A percentile compares a stretch with the other conserved stretches of the same genome.
Evolutionary conservation across 2,113 vertebrate species (phyloP).

Genomic region (Podarcis raffonei): DNA sequence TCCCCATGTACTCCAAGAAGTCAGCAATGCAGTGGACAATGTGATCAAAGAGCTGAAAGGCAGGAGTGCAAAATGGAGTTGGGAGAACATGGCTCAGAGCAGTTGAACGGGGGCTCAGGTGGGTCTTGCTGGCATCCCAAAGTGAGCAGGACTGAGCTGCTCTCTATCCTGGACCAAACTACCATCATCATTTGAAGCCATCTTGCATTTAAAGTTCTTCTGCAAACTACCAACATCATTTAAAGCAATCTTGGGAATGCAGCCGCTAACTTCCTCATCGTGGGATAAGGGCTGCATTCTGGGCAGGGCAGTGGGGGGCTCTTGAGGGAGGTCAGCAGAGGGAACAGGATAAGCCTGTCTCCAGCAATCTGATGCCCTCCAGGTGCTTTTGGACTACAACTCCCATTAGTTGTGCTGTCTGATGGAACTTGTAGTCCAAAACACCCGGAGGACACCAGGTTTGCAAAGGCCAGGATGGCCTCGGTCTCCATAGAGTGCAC

Average conservation of each 20-base stretch:
- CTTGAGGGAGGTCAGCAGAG: neutral
- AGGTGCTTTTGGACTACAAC: too few relatives aligned
- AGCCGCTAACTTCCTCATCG: too few relatives aligned
- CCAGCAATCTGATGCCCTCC: too few relatives aligned
- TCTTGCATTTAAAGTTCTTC: too few relatives aligned
- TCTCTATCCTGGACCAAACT: neutral
- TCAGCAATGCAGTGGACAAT: slow-evolving; percentile 91
- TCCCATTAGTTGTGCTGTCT: too few relatives aligned
- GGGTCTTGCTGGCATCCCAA: neutral
- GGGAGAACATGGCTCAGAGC: neutral
- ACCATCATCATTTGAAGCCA: neutral
- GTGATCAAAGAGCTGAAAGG: slow-evolving; percentile 89
- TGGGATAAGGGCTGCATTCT: too few relatives aligned
- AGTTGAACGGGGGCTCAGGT: neutral
- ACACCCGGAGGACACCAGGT: too few relatives aligned
- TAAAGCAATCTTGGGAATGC: too few relatives aligned
- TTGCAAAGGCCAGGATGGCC: too few relatives aligned
- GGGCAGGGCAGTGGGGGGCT: neutral
- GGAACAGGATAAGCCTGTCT: neutral
- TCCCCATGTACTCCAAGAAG: slow-evolving; percentile 96
- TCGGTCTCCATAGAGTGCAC: neutral
- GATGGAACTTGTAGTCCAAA: too few relatives aligned
- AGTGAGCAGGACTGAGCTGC: neutral
- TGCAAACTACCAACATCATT: neutral
- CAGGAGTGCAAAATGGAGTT: neutral